phyloP scores from a whole-genome alignment of 2,797 vertebrate species.

The Tragelaphus oryx region DNA sequence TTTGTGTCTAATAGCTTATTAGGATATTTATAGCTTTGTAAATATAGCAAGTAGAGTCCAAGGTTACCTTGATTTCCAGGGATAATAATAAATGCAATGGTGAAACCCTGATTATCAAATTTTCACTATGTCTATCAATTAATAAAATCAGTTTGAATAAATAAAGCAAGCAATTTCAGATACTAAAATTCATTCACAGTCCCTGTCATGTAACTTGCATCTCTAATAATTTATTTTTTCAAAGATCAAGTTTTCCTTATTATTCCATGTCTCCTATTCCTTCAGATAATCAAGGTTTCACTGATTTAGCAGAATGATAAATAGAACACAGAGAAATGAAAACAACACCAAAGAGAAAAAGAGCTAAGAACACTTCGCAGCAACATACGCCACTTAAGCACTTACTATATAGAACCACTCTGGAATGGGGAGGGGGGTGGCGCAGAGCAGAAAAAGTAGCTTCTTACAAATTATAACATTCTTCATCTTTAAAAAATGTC shows the following conservation, averaged over 20 bases:
- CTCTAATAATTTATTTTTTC: conserved; percentile 39
- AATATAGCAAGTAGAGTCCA: conserved; percentile 41
- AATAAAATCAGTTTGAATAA: conserved; percentile 9
- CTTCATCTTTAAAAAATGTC: conserved; percentile 1
- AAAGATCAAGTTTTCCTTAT: conserved; percentile 53
- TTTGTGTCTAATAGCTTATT: conserved; percentile 34
- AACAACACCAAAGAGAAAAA: conserved; percentile 29
- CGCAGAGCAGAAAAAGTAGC: conserved; percentile 55
- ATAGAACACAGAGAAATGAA: conserved; percentile 65
- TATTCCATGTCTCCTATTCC: conserved; percentile 42
- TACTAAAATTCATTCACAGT: not conserved
- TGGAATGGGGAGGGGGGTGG: not conserved
- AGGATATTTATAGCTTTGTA: conserved; percentile 37
- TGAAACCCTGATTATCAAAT: conserved; percentile 67
- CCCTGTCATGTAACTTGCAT: conserved; percentile 22
- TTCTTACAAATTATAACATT: conserved; percentile 15
- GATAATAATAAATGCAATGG: conserved; percentile 18
- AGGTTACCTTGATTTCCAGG: conserved; percentile 58
- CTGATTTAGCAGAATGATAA: conserved; percentile 68
- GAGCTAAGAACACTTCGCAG: conserved; percentile 46
- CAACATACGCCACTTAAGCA: conserved; percentile 7
- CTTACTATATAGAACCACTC: not conserved
- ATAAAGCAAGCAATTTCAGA: not conserved
- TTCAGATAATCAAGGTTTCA: conserved; percentile 73
- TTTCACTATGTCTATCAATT: conserved; percentile 26